Conservation (phyloP, 2,888 invertebrate genomes). For the Cataglyphis albicans region DNA sequence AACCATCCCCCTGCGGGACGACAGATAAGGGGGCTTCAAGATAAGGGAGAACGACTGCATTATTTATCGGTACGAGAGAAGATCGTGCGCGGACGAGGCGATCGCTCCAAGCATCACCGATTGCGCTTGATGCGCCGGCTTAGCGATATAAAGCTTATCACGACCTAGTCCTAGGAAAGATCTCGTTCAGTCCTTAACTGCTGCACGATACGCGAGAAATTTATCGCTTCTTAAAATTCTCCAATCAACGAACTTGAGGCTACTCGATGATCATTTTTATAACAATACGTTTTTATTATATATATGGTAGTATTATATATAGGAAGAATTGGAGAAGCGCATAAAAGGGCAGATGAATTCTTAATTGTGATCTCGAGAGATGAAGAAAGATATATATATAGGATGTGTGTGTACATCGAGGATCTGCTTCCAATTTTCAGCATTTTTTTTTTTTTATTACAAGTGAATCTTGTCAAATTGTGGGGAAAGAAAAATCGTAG, state of each 20-base stretch:
- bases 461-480: background rate
- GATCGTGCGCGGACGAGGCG: constrained; percentile 52
- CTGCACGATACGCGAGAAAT: constrained; percentile 5
- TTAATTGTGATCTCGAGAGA: constrained; percentile 13
- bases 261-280: background rate
- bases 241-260: background rate
- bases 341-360: background rate
- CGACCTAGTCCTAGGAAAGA: constrained; percentile 42
- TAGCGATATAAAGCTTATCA: constrained; percentile 1
- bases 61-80: constrained; percentile 16
- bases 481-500: background rate
- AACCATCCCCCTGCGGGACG: constrained; percentile 66
- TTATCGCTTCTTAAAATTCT: background rate
- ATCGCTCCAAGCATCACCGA: background rate
- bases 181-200: constrained; percentile 17
- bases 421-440: background rate
- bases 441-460: background rate
- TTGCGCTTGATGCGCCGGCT: background rate
- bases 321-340: background rate
- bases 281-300: background rate
- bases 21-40: constrained; percentile 60
- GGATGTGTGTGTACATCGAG: background rate
- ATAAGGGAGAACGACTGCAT: constrained; percentile 18
- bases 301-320: background rate
- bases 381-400: background rate